Evolutionary conservation across 2,888 invertebrate species (phyloP), one percentile per base, ranked within the genome.

Genomic region (Cheilosia grossa): DNA sequence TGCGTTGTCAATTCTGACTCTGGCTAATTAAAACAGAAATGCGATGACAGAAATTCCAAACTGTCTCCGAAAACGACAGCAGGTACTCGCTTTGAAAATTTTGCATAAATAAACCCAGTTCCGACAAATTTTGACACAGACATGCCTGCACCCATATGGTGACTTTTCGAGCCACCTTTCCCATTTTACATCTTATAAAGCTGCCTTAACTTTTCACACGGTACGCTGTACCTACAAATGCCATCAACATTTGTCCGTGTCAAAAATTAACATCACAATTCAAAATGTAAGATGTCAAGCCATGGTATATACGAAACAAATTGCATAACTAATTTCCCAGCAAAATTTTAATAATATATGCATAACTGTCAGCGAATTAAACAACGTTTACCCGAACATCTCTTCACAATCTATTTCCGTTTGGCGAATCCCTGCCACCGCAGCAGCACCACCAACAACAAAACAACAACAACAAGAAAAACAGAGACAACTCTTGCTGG

Each of bases 331-430:
- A 85, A 81, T 85, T 72, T 81, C 66, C 42, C 54, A 44, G 13
- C 24, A 61, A 54, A 21, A 42, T 72, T 70, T 72, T 70, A 75
- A 77, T 67, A 79, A 79, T 85, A 67, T 81, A 85, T 77, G 81
- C 85, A 85, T 77, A 81, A 67, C 85, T 63, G 85, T 63, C 59
- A 58, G 51, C 67, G 67, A 81, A 81, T 85, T 85, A 81, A 85
- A 72, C 77, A 85, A 47, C 85, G 75, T 77, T 85, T 85, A 81
- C 53, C 24, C 24, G 61, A 81, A 81, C 70, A 81, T 63, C 77
- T 63, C 75, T 27, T 6, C 63, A 40, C 42, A 85, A 77, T 77
- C 75, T 72, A 77, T 77, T 77, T 75, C 49, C 85, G 66, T 81
- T 77, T 75, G 81, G 81, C 75, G 19, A 44, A 58, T 17, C 24